phyloP scores from a whole-genome alignment of 2,888 invertebrate genomes.

The Ectemnius lituratus region DNA sequence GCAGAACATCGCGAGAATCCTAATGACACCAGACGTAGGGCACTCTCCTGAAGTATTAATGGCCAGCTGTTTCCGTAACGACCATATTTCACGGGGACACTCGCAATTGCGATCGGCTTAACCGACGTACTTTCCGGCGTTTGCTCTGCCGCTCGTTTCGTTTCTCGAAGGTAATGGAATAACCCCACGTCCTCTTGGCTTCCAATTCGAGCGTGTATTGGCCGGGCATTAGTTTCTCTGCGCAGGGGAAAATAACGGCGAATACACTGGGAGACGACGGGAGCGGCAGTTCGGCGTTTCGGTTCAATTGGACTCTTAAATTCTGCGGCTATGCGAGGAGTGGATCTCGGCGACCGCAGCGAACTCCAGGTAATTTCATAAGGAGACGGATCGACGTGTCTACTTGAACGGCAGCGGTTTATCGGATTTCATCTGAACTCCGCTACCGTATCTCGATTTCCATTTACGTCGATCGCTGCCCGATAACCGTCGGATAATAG shows the following conservation, averaged over 20 bases:
- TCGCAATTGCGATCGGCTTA: constrained; percentile 44
- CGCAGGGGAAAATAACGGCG: constrained; percentile 29
- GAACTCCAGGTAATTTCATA: constrained; percentile 46
- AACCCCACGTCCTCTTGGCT: constrained; percentile 17
- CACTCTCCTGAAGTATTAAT: constrained; percentile 24
- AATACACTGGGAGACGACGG: constrained; percentile 14
- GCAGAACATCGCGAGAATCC: neutral
- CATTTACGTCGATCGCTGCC: constrained; percentile 36
- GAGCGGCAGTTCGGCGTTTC: neutral
- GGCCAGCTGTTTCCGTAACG: constrained; percentile 25
- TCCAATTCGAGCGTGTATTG: too few relatives aligned
- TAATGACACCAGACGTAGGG: constrained; percentile 33
- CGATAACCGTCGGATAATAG: neutral
- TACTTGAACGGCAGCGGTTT: constrained; percentile 12
- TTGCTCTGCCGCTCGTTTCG: neutral
- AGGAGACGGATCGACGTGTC: constrained; percentile 23
- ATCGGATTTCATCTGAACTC: constrained; percentile 10
- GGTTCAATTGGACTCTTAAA: constrained; percentile 8
- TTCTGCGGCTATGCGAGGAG: neutral
- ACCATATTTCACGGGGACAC: constrained; percentile 36
- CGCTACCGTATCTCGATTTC: constrained; percentile 12
- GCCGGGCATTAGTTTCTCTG: too few relatives aligned
- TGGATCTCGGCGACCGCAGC: constrained; percentile 6
- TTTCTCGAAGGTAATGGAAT: constrained; percentile 30
- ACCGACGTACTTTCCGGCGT: constrained; percentile 20